phyloP scores from a whole-genome alignment of 1,140 invertebrate genomes.

The Platorchestia sp. region DNA sequence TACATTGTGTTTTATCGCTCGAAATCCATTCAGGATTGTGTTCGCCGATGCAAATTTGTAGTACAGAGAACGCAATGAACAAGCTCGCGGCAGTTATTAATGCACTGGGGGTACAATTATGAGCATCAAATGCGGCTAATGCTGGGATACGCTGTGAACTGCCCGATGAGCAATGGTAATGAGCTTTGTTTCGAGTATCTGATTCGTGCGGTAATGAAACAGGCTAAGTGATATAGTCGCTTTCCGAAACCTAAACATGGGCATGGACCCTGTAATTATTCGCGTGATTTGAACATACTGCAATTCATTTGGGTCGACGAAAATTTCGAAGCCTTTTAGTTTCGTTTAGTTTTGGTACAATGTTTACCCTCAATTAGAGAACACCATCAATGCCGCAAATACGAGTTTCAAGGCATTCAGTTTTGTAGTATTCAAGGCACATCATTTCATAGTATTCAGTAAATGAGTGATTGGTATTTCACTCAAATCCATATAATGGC shows the following conservation, averaged over 20 bases:
- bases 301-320: too few relatives aligned
- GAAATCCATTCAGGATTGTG: slow-evolving; percentile 36
- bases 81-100: neutral
- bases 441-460: too few relatives aligned
- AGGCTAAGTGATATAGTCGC: neutral
- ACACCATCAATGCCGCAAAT: too few relatives aligned
- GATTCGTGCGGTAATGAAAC: neutral
- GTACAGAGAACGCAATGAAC: neutral
- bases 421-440: too few relatives aligned
- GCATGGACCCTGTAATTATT: neutral
- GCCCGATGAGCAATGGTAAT: neutral
- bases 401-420: too few relatives aligned
- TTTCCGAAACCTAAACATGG: neutral
- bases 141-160: neutral
- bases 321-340: too few relatives aligned
- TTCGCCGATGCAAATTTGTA: slow-evolving; percentile 19
- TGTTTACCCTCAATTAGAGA: too few relatives aligned
- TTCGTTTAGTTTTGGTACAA: too few relatives aligned
- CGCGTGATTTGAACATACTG: too few relatives aligned
- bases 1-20: slow-evolving; percentile 24
- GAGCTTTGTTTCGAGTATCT: neutral
- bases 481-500: too few relatives aligned
- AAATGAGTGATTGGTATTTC: too few relatives aligned
- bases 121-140: neutral
- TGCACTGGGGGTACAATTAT: neutral